Percentiles rank a stretch among this genome's conserved stretches.
Evolutionary conservation across 2,888 invertebrate genomes (phyloP).

Genomic region (Netelia melanura): DNA sequence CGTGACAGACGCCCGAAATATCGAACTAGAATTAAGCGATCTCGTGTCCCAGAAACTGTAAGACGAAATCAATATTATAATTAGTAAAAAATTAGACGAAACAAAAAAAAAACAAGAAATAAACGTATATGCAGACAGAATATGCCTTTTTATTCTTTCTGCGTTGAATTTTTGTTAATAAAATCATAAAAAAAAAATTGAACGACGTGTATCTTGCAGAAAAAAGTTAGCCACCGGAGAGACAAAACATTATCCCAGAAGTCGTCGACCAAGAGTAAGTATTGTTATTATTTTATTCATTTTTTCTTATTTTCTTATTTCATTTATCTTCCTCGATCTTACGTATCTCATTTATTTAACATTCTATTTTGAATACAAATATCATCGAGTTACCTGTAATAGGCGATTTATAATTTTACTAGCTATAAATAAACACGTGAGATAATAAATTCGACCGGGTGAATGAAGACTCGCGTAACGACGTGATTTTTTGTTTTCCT

Average conservation of each 20-base stretch:
- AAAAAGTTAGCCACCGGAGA: conserved; percentile 26
- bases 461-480: not conserved
- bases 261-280: conserved; percentile 54
- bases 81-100: not conserved
- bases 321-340: too few species aligned
- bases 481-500: not conserved
- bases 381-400: not conserved
- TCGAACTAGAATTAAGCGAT: conserved; percentile 28
- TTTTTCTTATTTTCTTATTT: too few species aligned
- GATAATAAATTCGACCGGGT: not conserved
- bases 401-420: not conserved
- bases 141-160: conserved; percentile 58
- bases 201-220: conserved; percentile 56
- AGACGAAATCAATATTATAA: not conserved
- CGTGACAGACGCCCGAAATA: conserved; percentile 20
- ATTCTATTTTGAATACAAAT: too few species aligned
- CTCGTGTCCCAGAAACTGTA: not conserved
- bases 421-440: too few species aligned
- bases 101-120: conserved; percentile 38
- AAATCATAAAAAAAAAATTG: not conserved
- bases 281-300: not conserved
- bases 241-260: conserved; percentile 51
- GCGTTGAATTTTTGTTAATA: not conserved
- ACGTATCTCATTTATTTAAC: too few species aligned
- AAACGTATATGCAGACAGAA: conserved; percentile 68